Evolutionary conservation across 2,113 vertebrate species (phyloP).

Genomic region (Galeopterus variegatus): DNA sequence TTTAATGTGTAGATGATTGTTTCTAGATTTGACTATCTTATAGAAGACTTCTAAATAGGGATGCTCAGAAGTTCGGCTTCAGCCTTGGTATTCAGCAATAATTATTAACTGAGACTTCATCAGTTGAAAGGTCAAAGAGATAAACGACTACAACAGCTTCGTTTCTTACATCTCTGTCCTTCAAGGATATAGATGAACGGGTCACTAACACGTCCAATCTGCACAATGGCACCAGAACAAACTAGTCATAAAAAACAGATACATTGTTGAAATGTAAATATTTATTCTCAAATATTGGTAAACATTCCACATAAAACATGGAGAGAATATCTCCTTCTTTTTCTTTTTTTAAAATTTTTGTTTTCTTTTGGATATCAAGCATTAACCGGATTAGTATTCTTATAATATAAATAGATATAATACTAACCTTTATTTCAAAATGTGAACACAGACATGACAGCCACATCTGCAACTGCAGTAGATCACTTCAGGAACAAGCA

Average conservation of each 20-base stretch:
- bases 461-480: not conserved
- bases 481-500: not conserved
- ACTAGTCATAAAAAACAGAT: not conserved
- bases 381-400: not conserved
- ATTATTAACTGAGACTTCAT: not conserved
- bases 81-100: not conserved
- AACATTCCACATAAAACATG: not conserved
- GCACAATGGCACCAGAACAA: not conserved
- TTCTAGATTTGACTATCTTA: not conserved
- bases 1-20: not conserved
- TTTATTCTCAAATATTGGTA: not conserved
- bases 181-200: not conserved
- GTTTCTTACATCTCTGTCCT: not conserved
- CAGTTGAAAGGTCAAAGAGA: not conserved
- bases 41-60: not conserved
- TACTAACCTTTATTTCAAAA: not conserved
- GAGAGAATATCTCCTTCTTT: too few species aligned
- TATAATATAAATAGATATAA: not conserved
- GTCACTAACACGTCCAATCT: not conserved
- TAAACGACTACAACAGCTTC: fast-evolving
- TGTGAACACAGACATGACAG: not conserved
- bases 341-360: not conserved
- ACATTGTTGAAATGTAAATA: not conserved
- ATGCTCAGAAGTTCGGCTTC: not conserved
- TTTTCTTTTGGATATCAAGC: not conserved